phyloP scores from a whole-genome alignment of 2,113 vertebrate genomes.

The Haemorhous mexicanus region DNA sequence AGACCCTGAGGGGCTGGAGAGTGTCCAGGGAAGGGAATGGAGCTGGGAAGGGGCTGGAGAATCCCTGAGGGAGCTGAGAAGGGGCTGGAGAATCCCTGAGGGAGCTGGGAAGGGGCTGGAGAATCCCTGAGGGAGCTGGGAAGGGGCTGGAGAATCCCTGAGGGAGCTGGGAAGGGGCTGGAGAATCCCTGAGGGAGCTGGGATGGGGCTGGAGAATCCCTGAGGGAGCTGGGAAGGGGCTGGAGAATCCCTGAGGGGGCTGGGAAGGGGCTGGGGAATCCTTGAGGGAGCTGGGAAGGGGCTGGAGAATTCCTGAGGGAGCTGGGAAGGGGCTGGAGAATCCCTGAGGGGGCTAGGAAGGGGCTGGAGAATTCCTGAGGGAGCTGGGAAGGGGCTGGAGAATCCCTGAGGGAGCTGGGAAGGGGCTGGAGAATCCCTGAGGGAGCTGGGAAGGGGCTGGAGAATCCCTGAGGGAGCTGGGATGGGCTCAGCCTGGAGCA shows the following conservation, averaged over 20 bases:
- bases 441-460: no score
- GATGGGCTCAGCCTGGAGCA: not conserved
- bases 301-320: not conserved
- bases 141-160: not conserved
- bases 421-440: not conserved
- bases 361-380: no score
- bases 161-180: not conserved
- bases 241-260: no score
- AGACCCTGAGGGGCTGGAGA: not conserved
- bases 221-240: no score
- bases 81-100: not conserved
- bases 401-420: no score
- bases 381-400: no score
- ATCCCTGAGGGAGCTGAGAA: not conserved
- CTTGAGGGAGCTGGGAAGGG: not conserved
- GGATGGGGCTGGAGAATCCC: no score
- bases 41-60: not conserved
- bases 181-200: no score
- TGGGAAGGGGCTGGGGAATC: not conserved
- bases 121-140: not conserved
- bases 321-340: not conserved
- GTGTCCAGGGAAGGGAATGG: accelerated
- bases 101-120: not conserved
- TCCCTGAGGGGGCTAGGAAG: no score
- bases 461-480: no score